Evolutionary conservation across 1,140 invertebrate species (phyloP).

Genomic region (Colletes latitarsis): DNA sequence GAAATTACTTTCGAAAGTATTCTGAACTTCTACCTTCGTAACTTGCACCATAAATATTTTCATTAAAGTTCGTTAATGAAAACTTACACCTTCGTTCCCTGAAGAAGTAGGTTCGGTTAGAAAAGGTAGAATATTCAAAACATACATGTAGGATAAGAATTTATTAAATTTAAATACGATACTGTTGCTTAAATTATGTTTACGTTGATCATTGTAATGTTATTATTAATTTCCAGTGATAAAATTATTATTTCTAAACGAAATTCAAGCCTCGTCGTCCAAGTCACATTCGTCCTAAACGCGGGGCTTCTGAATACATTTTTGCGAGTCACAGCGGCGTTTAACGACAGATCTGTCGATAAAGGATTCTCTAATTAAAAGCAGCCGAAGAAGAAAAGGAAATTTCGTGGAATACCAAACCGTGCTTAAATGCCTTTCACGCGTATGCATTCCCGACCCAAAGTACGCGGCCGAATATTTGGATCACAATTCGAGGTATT

Average conservation of each 20-base stretch:
- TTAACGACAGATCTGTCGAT: slow-evolving; percentile 29
- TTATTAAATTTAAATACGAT: too few species aligned
- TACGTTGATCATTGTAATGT: too few species aligned
- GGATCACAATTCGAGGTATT: slow-evolving; percentile 25
- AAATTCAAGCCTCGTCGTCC: too few species aligned
- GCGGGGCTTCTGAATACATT: not conserved
- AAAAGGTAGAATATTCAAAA: too few species aligned
- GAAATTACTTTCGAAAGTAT: slow-evolving; percentile 26
- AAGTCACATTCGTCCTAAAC: too few species aligned
- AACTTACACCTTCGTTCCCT: not conserved
- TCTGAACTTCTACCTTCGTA: not conserved
- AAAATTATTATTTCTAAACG: too few species aligned
- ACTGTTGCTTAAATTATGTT: too few species aligned
- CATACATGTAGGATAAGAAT: too few species aligned
- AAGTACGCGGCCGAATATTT: slow-evolving; percentile 20
- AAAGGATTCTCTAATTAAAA: slow-evolving; percentile 30
- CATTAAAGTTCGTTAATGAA: slow-evolving; percentile 33
- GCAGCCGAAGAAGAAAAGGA: slow-evolving; percentile 10
- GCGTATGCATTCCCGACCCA: slow-evolving; percentile 11
- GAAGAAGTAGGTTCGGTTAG: not conserved
- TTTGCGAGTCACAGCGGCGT: slow-evolving; percentile 10
- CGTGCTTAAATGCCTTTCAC: slow-evolving; percentile 6
- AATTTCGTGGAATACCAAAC: slow-evolving; percentile 14
- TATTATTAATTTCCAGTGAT: too few species aligned
- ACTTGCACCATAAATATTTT: not conserved